These are phyloP conservation scores for Aphaenogaster rudis DNA, from an alignment of 1,140 invertebrate genomes.

Conservation along the genomic window DNA sequence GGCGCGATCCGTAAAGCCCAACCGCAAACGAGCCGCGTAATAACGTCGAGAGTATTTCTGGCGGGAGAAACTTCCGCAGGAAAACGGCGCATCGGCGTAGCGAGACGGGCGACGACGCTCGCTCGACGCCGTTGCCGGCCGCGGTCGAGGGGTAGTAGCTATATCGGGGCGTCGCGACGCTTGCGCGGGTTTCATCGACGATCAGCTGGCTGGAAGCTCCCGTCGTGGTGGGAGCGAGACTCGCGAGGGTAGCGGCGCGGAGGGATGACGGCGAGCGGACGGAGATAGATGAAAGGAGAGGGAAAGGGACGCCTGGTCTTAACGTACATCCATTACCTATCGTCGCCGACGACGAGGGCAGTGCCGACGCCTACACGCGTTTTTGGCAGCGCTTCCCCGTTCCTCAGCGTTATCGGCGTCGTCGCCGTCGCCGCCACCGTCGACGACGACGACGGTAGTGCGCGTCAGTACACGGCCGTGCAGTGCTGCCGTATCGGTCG, in stretches of 20 bases:
- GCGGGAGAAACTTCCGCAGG: background rate
- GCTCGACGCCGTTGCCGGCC: constrained; percentile 26
- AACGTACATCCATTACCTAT: constrained; percentile 48
- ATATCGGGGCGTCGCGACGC: constrained; percentile 79
- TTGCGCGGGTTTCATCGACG: constrained; percentile 84
- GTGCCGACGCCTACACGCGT: constrained; percentile 63
- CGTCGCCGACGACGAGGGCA: constrained; percentile 60
- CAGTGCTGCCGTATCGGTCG: constrained; percentile 71
- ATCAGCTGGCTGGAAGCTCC: constrained; percentile 83
- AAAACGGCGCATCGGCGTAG: constrained; percentile 3
- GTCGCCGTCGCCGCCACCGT: constrained; percentile 37
- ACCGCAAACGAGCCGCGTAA: constrained; percentile 20
- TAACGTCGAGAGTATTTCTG: constrained; percentile 32
- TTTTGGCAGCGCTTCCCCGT: constrained; percentile 60
- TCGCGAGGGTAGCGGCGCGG: background rate
- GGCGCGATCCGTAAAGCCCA: background rate
- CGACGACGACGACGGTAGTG: constrained; percentile 43
- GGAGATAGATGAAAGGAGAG: constrained; percentile 3
- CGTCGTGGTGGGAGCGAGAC: constrained; percentile 17
- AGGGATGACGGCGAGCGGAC: background rate
- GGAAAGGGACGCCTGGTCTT: background rate
- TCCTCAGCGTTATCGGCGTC: constrained; percentile 27
- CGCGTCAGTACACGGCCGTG: constrained; percentile 55
- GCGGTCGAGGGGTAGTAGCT: constrained; percentile 52
- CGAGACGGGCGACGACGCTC: background rate